A percentile compares a stretch with the other conserved stretches of the same genome.
phyloP scores from a whole-genome alignment of 1,140 invertebrate genomes.

The Aradophagus sp. region DNA sequence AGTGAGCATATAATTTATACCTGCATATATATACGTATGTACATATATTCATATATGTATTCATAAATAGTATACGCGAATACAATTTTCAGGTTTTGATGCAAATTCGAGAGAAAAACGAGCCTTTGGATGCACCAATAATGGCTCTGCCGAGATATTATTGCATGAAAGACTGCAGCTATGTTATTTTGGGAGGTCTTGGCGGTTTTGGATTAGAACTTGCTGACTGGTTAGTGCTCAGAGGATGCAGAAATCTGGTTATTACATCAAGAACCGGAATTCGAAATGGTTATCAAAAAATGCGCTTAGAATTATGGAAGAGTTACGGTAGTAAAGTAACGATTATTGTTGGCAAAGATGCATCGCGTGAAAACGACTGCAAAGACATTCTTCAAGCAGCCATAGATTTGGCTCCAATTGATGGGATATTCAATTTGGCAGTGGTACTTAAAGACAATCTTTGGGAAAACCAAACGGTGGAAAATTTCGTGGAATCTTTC shows the following conservation, averaged over 20 bases:
- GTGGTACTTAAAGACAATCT: constrained; percentile 77
- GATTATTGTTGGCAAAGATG: constrained; percentile 72
- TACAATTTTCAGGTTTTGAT: constrained; percentile 78
- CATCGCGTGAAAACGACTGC: constrained; percentile 73
- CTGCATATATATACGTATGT: too few species aligned
- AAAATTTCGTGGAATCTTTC: constrained; percentile 72
- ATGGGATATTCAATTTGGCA: constrained; percentile 87
- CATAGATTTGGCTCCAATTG: constrained; percentile 78
- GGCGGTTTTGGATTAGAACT: constrained; percentile 89
- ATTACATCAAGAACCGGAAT: constrained; percentile 83
- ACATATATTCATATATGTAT: too few species aligned
- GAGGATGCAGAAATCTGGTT: constrained; percentile 81
- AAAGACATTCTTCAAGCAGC: constrained; percentile 78
- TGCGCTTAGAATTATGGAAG: constrained; percentile 73
- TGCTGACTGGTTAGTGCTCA: constrained; percentile 83
- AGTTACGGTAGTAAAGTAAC: constrained; percentile 76
- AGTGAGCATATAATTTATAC: constrained; percentile 1
- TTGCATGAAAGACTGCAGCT: constrained; percentile 73
- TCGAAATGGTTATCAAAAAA: constrained; percentile 81
- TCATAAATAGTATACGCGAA: too few species aligned
- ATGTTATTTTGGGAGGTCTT: constrained; percentile 80
- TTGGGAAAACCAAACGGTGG: constrained; percentile 75
- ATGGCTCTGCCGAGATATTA: constrained; percentile 75
- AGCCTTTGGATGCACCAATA: constrained; percentile 57
- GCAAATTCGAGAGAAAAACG: constrained; percentile 75